Conservation (phyloP, 2,797 vertebrate species). For the Buphagus erythrorhynchus region DNA sequence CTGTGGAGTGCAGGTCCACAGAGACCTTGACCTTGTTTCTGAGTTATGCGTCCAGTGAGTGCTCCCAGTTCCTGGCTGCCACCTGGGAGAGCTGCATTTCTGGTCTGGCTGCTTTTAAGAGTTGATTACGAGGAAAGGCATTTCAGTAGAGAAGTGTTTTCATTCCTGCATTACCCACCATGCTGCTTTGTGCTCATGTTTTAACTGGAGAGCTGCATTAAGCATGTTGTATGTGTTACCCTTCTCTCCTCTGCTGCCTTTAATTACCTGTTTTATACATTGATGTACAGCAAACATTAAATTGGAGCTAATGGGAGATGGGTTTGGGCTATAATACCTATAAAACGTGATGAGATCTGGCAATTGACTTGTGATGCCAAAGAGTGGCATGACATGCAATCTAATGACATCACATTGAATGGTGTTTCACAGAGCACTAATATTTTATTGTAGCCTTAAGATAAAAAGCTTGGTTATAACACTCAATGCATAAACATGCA, state of each 20-base stretch:
- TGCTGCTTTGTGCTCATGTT: background rate
- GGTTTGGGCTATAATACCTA: background rate
- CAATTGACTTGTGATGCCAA: background rate
- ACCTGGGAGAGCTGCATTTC: background rate
- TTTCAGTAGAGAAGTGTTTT: background rate
- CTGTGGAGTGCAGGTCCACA: background rate
- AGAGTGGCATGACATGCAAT: background rate
- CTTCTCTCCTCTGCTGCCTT: background rate
- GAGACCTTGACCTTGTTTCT: background rate
- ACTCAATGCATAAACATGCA: background rate
- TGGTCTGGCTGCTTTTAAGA: background rate
- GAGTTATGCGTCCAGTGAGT: background rate
- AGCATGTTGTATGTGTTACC: background rate
- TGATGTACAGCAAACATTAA: background rate
- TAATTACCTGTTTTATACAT: background rate
- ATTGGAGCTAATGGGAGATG: background rate
- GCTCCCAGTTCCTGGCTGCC: background rate
- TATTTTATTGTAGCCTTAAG: background rate
- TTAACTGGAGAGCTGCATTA: background rate
- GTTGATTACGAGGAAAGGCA: rapidly evolving
- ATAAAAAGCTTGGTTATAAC: background rate
- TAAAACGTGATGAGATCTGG: background rate
- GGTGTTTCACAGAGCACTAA: background rate
- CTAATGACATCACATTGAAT: background rate
- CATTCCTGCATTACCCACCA: background rate